These are phyloP conservation scores for Empidonax alnorum DNA, from an alignment of 2,113 vertebrate genomes.

Conservation along the genomic window DNA sequence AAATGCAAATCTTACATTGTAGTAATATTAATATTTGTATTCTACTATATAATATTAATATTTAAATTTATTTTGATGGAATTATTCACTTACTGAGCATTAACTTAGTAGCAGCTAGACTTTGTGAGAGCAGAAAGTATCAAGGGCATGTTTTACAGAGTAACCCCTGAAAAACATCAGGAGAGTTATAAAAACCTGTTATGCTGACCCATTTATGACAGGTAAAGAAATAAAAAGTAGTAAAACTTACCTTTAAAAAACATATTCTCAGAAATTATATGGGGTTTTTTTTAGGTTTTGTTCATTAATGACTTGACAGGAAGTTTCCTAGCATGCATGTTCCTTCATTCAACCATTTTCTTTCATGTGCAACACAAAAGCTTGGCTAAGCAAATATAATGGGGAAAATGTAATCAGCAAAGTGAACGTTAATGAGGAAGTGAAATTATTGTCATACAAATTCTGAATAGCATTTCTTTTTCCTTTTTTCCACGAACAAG, in stretches of 20 bases:
- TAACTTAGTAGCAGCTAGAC: background rate
- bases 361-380: background rate
- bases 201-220: background rate
- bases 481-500: background rate
- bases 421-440: background rate
- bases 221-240: background rate
- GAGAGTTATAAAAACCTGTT: background rate
- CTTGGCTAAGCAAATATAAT: background rate
- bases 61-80: background rate
- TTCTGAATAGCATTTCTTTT: background rate
- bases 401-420: background rate
- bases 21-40: background rate
- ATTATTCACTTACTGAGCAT: background rate
- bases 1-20: background rate
- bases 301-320: background rate
- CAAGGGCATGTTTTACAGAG: background rate
- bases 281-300: background rate
- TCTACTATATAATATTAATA: background rate
- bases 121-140: background rate
- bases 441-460: background rate
- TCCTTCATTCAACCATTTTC: background rate
- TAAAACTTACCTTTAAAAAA: background rate
- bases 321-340: background rate
- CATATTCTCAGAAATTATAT: background rate
- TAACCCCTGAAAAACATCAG: background rate